Conservation (phyloP, 2,888 invertebrate genomes). For the Brachycybe producta region DNA sequence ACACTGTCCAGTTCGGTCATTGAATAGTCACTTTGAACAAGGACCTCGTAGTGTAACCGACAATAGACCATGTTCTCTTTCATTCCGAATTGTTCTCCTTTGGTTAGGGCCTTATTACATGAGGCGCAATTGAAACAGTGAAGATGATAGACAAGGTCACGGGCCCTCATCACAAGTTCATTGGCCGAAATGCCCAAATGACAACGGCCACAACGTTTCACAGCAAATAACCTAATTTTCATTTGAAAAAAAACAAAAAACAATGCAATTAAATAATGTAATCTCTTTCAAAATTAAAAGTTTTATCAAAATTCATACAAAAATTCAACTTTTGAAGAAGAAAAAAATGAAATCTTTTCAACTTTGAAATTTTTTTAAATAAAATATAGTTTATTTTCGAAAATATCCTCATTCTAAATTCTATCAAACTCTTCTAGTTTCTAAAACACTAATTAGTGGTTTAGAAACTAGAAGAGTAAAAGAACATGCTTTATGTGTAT, state of each 20-base stretch:
- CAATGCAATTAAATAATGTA: no score
- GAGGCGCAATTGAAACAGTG: conserved; percentile 17
- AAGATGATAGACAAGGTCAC: conserved; percentile 54
- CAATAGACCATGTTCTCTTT: conserved; percentile 59
- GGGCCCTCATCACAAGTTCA: conserved; percentile 80
- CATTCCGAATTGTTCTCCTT: conserved; percentile 86
- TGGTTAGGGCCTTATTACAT: conserved; percentile 65
- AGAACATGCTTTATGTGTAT: no score
- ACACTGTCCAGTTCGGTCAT: conserved; percentile 16
- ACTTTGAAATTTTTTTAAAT: no score
- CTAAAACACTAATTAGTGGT: no score
- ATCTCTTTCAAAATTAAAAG: no score
- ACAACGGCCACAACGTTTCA: conserved; percentile 72
- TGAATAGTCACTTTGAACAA: conserved; percentile 18
- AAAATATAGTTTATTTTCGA: no score
- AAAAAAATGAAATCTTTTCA: no score
- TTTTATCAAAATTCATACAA: no score
- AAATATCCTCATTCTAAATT: no score
- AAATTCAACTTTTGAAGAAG: no score
- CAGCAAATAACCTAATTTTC: conserved; percentile 77
- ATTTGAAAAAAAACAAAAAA: conserved; percentile 35
- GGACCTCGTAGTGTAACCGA: conserved; percentile 53
- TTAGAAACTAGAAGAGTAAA: no score
- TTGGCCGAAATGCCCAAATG: conserved; percentile 69
- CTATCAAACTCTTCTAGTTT: no score